Conservation (phyloP, 2,888 invertebrate genomes). For the Zygaena filipendulae region DNA sequence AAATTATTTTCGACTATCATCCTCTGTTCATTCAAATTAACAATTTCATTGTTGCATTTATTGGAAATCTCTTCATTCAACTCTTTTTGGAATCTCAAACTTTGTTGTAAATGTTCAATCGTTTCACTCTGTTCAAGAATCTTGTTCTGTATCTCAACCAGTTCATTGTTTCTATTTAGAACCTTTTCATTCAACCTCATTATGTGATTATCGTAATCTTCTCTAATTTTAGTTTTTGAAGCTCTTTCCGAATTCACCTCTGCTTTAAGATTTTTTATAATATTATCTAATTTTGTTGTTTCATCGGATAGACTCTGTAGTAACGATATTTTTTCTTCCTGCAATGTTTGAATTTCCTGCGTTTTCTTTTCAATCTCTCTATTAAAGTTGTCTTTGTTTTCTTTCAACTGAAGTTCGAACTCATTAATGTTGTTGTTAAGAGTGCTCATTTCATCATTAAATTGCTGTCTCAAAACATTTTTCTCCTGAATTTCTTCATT, state of each 20-base stretch:
- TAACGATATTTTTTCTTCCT: slow-evolving; percentile 46
- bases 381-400: slow-evolving; percentile 31
- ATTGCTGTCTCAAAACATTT: slow-evolving; percentile 30
- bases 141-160: slow-evolving; percentile 48
- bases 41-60: slow-evolving; percentile 27
- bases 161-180: slow-evolving; percentile 47
- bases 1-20: slow-evolving; percentile 24
- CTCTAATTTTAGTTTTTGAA: slow-evolving; percentile 34
- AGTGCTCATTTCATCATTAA: slow-evolving; percentile 35
- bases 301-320: slow-evolving; percentile 40
- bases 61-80: slow-evolving; percentile 24
- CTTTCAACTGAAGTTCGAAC: slow-evolving; percentile 38
- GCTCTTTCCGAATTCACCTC: slow-evolving; percentile 38
- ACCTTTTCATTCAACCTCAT: slow-evolving; percentile 53
- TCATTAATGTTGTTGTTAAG: slow-evolving; percentile 46
- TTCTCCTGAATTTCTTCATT: slow-evolving; percentile 46
- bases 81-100: slow-evolving; percentile 35
- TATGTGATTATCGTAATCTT: slow-evolving; percentile 39
- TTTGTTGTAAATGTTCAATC: slow-evolving; percentile 35
- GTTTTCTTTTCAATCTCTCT: slow-evolving; percentile 34
- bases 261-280: slow-evolving; percentile 29
- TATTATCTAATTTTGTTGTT: slow-evolving; percentile 33
- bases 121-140: slow-evolving; percentile 39
- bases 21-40: slow-evolving; percentile 23
- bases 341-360: slow-evolving; percentile 41